phyloP scores from a whole-genome alignment of 2,797 vertebrate genomes.

The Pantherophis alleghaniensis region DNA sequence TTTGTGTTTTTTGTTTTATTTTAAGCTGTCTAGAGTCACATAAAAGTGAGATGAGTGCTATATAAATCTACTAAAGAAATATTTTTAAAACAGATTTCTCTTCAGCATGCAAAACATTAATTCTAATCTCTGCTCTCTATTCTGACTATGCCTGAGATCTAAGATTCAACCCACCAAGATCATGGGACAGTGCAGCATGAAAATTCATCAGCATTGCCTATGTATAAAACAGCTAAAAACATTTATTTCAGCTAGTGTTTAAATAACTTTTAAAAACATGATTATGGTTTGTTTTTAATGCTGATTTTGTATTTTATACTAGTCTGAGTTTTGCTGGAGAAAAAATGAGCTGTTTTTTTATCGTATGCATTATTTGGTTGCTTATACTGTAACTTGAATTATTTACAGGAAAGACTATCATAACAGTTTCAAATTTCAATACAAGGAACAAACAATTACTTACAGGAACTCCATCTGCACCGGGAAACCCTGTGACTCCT shows the following conservation, averaged over 20 bases:
- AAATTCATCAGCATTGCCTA: neutral
- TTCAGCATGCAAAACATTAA: neutral
- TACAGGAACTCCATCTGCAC: conserved; percentile 91
- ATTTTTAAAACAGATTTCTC: neutral
- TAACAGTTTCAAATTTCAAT: conserved; percentile 13
- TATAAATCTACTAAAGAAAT: neutral
- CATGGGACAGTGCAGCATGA: neutral
- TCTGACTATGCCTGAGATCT: neutral
- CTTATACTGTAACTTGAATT: conserved; percentile 26
- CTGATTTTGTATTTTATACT: neutral
- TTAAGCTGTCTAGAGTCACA: neutral
- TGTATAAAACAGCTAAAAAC: neutral
- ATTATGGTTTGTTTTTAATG: neutral
- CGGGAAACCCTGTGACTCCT: conserved; percentile 90
- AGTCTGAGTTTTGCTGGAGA: neutral
- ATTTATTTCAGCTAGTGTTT: neutral
- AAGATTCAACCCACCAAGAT: neutral
- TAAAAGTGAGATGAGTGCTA: neutral
- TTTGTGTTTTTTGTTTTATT: neutral
- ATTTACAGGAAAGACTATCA: conserved; percentile 19
- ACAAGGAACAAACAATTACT: conserved; percentile 65
- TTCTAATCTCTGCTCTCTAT: neutral
- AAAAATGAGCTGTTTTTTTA: neutral
- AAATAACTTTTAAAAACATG: neutral
- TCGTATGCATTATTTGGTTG: conserved; percentile 6